Base-by-base conservation (phyloP, 2,888 invertebrate species). In the Brachynemurus nebulosus region DNA sequence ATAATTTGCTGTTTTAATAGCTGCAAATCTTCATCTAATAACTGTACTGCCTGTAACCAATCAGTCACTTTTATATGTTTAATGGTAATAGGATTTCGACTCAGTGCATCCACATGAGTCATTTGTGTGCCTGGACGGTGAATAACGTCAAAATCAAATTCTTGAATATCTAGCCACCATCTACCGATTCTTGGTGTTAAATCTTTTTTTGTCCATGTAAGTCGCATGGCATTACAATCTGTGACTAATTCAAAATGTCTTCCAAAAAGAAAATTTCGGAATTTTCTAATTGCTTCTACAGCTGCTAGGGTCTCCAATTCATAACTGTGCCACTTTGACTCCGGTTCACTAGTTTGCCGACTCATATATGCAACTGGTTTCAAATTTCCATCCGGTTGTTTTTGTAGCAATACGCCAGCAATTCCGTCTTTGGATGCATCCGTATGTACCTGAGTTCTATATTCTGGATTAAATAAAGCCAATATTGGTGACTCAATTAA, bases 191-290 rank as follows among this genome's bases (percentile, higher is more conserved):
- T 41, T n/a, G 50, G 50, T 9, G 44, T 46, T 12, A 53, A 23
- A 4, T 53, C 46, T 12, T 38, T 41, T 30, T 51, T 50, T 3
- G 25, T 37, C 19, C 44, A 37, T 4, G 52, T 35, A 4, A 46
- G 46, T 14, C 44, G 47, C 7, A 51, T 40, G 3, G 46, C 45
- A 14, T 49, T 45, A 33, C 51, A 53, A 40, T 59, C 57, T 3
- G 57, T 57, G 2, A 53, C 41, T 1, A 58, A 12, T 30, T 11
- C 12, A 30, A 30, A 30, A 30, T 30, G 30, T 30, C 30, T 12
- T n/a, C n/a, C n/a, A n/a, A n/a, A n/a, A n/a, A n/a, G n/a, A n/a
- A n/a, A n/a, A n/a, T n/a, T n/a, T n/a, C n/a, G 41, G 23, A 43
- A 46, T 37, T 44, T 45, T 40, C 44, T 37, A 17, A 46, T 19